Base-by-base conservation (phyloP, 92 coral and sea anemone genomes). In the Plumapathes pennacea region DNA sequence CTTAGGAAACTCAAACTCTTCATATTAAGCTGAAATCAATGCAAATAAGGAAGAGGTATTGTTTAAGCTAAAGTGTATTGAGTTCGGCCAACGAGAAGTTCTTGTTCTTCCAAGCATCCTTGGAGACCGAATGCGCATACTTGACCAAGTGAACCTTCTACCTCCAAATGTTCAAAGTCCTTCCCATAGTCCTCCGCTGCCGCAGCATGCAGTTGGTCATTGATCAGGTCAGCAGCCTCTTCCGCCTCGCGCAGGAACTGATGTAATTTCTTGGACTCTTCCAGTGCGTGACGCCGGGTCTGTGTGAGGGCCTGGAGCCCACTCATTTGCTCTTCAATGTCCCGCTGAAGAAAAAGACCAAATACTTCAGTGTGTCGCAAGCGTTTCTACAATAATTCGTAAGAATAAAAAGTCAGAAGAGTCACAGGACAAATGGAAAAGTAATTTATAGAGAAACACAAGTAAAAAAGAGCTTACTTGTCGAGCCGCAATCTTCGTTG, bases 151-250 rank as follows among this genome's bases (percentile, higher is more conserved):
- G 5, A 46, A n/a, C 10, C 9, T 4, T 70, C 3, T 44, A 84
- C 96, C 88, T 89, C 90, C 14, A 91, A 78, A 60, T 91, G 96
- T 27, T 91, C 97, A 59, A 91, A 88, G 84, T 91, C 97, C 39
- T 79, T 89, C 50, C 97, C 97, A 50, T 91, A 91, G 44, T 91
- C 97, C 60, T 91, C 97, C 2, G 92, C 74, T 19, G 96, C 71
- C 22, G 97, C 96, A 22, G 51, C 78, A 15, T 84, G 89, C 22
- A 88, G 80, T 50, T 91, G 97, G 30, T 91, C 96, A 34, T 72
- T 90, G 57, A 91, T 84, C 89, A 89, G 88, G 65, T 88, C 97
- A 40, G 96, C 85, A 18, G 82, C 65, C 50, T 91, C 97, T 43
- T 85, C 89, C 62, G 88, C 92, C 63, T 91, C 97, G 32, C 96